Conservation (phyloP, 2,113 vertebrate genomes). For the Damaliscus lunatus region DNA sequence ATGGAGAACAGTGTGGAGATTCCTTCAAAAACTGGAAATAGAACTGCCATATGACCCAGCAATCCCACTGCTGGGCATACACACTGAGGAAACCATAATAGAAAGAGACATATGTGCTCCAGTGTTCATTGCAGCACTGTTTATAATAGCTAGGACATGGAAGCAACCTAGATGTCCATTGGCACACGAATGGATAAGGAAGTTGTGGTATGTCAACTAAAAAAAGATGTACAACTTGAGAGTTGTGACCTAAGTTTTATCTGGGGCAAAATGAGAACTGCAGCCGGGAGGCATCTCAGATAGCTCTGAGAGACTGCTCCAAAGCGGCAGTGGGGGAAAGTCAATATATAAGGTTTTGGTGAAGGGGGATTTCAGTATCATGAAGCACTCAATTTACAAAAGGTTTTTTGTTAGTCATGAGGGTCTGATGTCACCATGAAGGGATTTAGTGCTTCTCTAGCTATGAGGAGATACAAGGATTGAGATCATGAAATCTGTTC, state of each 20-base stretch:
- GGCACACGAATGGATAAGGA: neutral
- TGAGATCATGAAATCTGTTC: neutral
- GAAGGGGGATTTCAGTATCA: neutral
- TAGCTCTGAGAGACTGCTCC: neutral
- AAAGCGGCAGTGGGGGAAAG: neutral
- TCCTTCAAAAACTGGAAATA: neutral
- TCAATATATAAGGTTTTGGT: neutral
- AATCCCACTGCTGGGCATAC: neutral
- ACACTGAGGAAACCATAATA: neutral
- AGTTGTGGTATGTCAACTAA: neutral
- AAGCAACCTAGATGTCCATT: neutral
- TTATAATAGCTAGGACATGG: neutral
- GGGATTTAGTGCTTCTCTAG: neutral
- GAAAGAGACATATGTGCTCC: neutral
- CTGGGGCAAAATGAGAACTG: neutral
- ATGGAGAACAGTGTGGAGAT: neutral
- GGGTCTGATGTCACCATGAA: neutral
- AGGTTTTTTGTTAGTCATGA: neutral
- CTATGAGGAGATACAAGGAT: neutral
- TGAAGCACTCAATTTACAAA: neutral
- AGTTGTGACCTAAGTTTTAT: neutral
- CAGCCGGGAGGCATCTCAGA: neutral
- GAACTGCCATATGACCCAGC: neutral
- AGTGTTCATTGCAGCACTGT: neutral
- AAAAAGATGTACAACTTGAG: neutral